These are phyloP conservation scores for Enteromius radiatus DNA, from an alignment of 2,797 vertebrate species.

Conservation along the genomic window DNA sequence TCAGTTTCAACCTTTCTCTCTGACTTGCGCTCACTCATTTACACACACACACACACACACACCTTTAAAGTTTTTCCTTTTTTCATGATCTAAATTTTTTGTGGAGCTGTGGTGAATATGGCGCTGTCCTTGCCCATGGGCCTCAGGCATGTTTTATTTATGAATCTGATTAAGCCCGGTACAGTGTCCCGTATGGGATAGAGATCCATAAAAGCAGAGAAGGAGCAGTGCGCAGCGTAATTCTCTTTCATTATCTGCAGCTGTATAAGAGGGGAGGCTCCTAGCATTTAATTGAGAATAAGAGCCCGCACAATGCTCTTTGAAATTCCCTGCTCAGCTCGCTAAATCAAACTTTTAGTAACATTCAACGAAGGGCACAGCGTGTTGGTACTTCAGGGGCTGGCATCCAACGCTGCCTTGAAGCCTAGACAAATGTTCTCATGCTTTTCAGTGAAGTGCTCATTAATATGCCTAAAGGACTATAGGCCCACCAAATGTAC, in stretches of 20 bases:
- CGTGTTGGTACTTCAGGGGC: slow-evolving; percentile 47
- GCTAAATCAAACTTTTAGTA: slow-evolving; percentile 64
- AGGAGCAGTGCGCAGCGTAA: slow-evolving; percentile 63
- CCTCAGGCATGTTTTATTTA: slow-evolving; percentile 74
- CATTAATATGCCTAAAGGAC: slow-evolving; percentile 47
- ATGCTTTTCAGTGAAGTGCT: slow-evolving; percentile 34
- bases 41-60: background rate
- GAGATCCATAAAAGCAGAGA: slow-evolving; percentile 68
- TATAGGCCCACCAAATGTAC: slow-evolving; percentile 15
- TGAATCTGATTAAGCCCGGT: slow-evolving; percentile 75
- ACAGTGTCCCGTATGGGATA: slow-evolving; percentile 64
- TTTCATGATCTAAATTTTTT: slow-evolving; percentile 51
- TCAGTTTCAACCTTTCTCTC: background rate
- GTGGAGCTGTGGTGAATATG: slow-evolving; percentile 59
- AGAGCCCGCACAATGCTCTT: slow-evolving; percentile 60
- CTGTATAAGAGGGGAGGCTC: slow-evolving; percentile 62
- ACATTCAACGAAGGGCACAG: slow-evolving; percentile 50
- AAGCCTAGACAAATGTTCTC: slow-evolving; percentile 37
- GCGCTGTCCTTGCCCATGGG: slow-evolving; percentile 60
- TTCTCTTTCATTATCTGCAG: slow-evolving; percentile 63
- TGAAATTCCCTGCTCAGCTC: slow-evolving; percentile 58
- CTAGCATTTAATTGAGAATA: slow-evolving; percentile 67
- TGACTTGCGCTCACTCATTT: slow-evolving; percentile 38
- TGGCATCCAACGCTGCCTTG: slow-evolving; percentile 25
- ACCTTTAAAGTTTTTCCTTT: slow-evolving; percentile 37